Conservation (phyloP, 2,113 vertebrate species). For the Anseranas semipalmata region DNA sequence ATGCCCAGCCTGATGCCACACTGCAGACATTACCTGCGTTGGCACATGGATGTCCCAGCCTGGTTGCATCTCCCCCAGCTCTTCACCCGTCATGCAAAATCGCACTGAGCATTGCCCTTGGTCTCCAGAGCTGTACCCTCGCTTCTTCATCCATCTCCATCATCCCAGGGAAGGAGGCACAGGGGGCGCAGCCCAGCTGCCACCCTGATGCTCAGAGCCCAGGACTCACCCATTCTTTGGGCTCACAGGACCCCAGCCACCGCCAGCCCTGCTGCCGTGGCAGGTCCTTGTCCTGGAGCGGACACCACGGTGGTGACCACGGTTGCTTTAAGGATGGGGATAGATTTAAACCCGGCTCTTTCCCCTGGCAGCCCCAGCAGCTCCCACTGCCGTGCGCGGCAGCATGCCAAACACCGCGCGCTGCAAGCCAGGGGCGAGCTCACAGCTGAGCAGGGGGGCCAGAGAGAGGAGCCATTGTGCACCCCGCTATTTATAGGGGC, state of each 20-base stretch:
- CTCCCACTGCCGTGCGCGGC: neutral
- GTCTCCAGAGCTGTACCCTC: neutral
- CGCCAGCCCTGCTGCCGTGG: neutral
- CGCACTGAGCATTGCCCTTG: neutral
- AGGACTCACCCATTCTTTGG: neutral
- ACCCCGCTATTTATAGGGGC: conserved; percentile 10
- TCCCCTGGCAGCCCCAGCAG: neutral
- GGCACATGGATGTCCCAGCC: neutral
- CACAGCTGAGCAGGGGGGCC: neutral
- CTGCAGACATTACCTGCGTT: neutral
- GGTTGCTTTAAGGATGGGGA: neutral
- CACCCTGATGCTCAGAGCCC: neutral
- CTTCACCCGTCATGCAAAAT: neutral
- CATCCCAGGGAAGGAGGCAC: accelerated
- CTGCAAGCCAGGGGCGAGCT: accelerated
- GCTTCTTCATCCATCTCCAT: neutral
- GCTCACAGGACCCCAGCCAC: accelerated
- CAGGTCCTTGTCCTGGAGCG: neutral
- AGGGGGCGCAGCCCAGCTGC: neutral
- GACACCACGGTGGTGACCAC: accelerated
- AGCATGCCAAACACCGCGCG: accelerated
- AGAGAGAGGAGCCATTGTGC: neutral
- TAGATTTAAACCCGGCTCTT: neutral
- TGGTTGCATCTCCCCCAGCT: neutral
- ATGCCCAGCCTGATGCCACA: neutral